Conservation (phyloP, 2,888 invertebrate species). For the Spisula solida region DNA sequence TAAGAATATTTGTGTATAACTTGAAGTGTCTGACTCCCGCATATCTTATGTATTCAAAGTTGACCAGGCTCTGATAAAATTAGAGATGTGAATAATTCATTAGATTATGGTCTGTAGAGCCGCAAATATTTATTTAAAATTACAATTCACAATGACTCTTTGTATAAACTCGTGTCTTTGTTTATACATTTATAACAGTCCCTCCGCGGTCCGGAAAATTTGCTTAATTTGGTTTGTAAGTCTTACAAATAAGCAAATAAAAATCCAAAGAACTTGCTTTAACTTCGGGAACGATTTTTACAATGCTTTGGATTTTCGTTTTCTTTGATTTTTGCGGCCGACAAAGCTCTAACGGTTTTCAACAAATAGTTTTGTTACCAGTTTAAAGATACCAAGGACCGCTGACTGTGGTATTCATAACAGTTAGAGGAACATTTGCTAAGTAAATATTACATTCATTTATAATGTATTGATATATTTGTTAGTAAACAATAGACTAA, state of each 20-base stretch:
- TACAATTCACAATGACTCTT: slow-evolving; percentile 29
- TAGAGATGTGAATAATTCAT: slow-evolving; percentile 8
- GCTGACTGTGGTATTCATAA: slow-evolving; percentile 26
- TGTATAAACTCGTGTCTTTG: slow-evolving; percentile 37
- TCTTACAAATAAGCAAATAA: slow-evolving; percentile 17
- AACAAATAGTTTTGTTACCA: slow-evolving; percentile 41
- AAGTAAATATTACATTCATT: slow-evolving; percentile 44
- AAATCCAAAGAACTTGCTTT: slow-evolving; percentile 43
- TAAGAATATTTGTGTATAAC: not conserved
- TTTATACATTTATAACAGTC: slow-evolving; percentile 24
- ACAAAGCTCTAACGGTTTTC: slow-evolving; percentile 23
- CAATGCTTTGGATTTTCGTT: slow-evolving; percentile 49
- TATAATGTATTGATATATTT: slow-evolving; percentile 54
- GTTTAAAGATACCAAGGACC: slow-evolving; percentile 10
- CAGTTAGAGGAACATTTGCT: slow-evolving; percentile 26
- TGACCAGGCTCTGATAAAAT: not conserved
- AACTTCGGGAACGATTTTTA: slow-evolving; percentile 34
- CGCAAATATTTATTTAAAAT: slow-evolving; percentile 37
- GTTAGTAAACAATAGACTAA: slow-evolving; percentile 45
- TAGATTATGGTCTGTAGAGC: not conserved
- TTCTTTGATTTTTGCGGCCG: slow-evolving; percentile 55
- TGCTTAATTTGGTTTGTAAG: slow-evolving; percentile 34
- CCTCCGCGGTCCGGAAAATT: slow-evolving; percentile 48
- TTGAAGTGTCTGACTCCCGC: not conserved
- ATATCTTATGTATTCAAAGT: not conserved